A percentile compares a stretch with the other conserved stretches of the same genome.
Evolutionary conservation across 2,113 vertebrate genomes (phyloP).

Genomic region (Tretioscincus oriximinensis): DNA sequence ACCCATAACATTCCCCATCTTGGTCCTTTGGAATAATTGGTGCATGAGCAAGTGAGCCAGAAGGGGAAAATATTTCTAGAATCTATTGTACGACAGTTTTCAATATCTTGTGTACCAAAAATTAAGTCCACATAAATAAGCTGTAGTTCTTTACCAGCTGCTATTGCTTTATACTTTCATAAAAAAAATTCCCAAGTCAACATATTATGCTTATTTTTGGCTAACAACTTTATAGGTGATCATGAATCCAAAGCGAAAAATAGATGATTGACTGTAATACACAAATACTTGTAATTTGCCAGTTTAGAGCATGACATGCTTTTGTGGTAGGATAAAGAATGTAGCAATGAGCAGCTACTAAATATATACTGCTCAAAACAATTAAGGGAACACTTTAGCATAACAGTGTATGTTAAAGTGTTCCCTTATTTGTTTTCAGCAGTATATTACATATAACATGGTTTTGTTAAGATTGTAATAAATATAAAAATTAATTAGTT

Average conservation of each 20-base stretch:
- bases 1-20: too few relatives aligned
- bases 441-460: too few relatives aligned
- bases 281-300: neutral
- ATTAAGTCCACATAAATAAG: neutral
- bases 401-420: too few relatives aligned
- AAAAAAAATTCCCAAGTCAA: neutral
- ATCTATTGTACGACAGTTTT: too few relatives aligned
- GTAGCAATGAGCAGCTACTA: neutral
- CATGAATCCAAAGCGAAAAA: neutral
- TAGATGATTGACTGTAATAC: neutral
- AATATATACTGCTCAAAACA: too few relatives aligned
- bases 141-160: neutral
- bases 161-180: neutral
- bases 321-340: neutral
- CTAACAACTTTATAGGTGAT: neutral
- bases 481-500: neutral
- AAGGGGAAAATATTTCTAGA: too few relatives aligned
- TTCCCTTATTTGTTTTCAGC: too few relatives aligned
- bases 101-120: too few relatives aligned
- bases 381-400: too few relatives aligned
- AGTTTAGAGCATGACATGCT: neutral
- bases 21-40: too few relatives aligned
- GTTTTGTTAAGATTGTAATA: too few relatives aligned
- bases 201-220: neutral
- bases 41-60: too few relatives aligned